These are phyloP conservation scores for Clarias platycephalus DNA, from an alignment of 2,797 vertebrate species.

Conservation along the genomic window DNA sequence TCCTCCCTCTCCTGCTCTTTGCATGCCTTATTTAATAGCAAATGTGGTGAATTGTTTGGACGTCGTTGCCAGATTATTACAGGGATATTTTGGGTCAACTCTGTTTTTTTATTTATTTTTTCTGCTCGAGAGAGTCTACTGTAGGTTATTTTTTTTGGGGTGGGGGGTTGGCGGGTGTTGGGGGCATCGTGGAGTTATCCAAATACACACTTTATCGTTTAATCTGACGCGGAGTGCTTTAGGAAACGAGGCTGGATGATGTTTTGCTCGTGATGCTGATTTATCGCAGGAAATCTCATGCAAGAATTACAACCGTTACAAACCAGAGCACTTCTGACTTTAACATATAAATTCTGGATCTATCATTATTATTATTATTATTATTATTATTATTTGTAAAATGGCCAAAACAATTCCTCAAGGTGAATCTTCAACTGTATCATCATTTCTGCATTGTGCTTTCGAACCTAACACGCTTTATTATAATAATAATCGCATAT, in stretches of 20 bases:
- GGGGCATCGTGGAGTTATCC: too few species aligned
- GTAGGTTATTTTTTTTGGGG: neutral
- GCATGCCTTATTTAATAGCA: slow-evolving; percentile 34
- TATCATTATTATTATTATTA: neutral
- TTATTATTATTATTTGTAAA: neutral
- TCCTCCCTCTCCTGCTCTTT: neutral
- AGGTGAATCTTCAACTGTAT: neutral
- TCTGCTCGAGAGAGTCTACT: neutral
- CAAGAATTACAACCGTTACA: too few species aligned
- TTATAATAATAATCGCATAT: neutral
- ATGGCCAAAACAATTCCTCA: neutral
- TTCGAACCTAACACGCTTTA: too few species aligned
- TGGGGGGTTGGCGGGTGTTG: too few species aligned
- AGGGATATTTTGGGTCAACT: neutral
- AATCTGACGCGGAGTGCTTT: neutral
- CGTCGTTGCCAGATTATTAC: slow-evolving; percentile 2
- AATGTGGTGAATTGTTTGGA: slow-evolving; percentile 32
- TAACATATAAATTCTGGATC: too few species aligned
- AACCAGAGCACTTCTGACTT: neutral
- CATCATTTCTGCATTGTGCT: neutral
- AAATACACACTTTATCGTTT: neutral
- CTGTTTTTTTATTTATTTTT: neutral
- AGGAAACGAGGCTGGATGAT: neutral
- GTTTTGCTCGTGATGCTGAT: neutral
- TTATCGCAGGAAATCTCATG: neutral